Base-by-base conservation (phyloP, 2,797 vertebrate genomes). In the Pipistrellus pygmaeus region DNA sequence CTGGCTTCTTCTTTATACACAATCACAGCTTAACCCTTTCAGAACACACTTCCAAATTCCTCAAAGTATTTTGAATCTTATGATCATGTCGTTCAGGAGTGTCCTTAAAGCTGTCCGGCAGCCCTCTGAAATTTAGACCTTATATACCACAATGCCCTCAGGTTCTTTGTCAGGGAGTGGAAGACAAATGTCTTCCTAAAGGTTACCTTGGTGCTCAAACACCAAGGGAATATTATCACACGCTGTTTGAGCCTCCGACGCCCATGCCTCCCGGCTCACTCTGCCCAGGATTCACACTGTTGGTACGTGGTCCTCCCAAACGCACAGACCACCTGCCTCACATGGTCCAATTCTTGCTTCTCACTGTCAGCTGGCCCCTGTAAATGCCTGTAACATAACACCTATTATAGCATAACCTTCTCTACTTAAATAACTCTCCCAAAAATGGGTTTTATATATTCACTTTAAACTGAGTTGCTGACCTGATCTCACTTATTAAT, bases 51-150 rank as follows among this genome's bases (percentile, higher is more conserved):
- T 62, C 25, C 1, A 73, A 23, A 25, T 57, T 18, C 23, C 51
- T 82, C 48, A 75, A 71, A 72, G 46, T 1, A 75, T 30, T 81
- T 7, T 64, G 35, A 87, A 35, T 71, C 64, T 72, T 72, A 84
- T 32, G 38, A 53, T 71, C 51, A 66, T 62, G 18, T 68, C 41
- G 35, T 68, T 90, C 30, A 44, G 8, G 60, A 75, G 76, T 86
- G 53, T 32, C n/a, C 18, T 2, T 66, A 10, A 15, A 69, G 55
- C 11, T 46, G 68, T 77, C 23, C 10, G 15, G 1, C 4, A 27
- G 1, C 60, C 1, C n/a, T 35, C n/a, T 8, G 41, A 38, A 69
- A 86, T 81, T 60, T 23, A 57, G 46, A 5, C 3, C 27, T 30
- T 30, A 25, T 69, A 69, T 32, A 27, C 6, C 7, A 23, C 6